Percentiles rank a stretch among this genome's conserved stretches.
Evolutionary conservation across 1,140 invertebrate species (phyloP).

Genomic region (Physella acuta): DNA sequence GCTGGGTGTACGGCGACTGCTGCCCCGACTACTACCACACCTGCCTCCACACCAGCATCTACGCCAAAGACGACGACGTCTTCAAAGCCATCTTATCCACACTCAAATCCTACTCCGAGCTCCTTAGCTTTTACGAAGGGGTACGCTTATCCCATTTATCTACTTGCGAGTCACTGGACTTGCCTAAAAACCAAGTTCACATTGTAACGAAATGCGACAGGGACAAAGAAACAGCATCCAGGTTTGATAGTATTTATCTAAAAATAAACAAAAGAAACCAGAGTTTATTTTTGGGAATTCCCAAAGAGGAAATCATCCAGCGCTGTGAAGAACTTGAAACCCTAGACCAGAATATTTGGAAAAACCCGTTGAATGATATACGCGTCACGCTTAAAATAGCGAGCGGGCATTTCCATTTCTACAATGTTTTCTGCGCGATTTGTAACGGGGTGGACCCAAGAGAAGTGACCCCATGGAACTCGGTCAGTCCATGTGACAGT

Average conservation of each 20-base stretch:
- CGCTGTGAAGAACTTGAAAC: neutral
- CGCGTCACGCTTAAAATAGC: neutral
- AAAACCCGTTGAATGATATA: neutral
- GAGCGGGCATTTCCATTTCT: neutral
- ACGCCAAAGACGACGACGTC: neutral
- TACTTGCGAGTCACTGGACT: too few relatives aligned
- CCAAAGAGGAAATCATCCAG: neutral
- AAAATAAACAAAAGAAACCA: neutral
- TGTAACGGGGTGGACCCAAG: constrained; percentile 11
- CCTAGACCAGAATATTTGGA: neutral
- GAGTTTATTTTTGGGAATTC: neutral
- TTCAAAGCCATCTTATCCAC: neutral
- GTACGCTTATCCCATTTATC: neutral
- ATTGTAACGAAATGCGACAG: neutral
- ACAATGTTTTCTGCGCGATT: constrained; percentile 19
- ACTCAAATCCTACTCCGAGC: neutral
- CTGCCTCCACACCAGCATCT: neutral
- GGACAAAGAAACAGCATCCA: neutral
- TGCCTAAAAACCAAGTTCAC: neutral
- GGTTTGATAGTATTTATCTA: neutral
- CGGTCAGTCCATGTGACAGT: too few relatives aligned
- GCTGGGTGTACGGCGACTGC: constrained; percentile 17
- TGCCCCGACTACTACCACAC: constrained; percentile 4
- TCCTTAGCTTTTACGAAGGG: neutral
- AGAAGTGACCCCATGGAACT: constrained; percentile 2